Evolutionary conservation across 2,113 vertebrate genomes (phyloP).

Genomic region (Hippocampus barbouri): DNA sequence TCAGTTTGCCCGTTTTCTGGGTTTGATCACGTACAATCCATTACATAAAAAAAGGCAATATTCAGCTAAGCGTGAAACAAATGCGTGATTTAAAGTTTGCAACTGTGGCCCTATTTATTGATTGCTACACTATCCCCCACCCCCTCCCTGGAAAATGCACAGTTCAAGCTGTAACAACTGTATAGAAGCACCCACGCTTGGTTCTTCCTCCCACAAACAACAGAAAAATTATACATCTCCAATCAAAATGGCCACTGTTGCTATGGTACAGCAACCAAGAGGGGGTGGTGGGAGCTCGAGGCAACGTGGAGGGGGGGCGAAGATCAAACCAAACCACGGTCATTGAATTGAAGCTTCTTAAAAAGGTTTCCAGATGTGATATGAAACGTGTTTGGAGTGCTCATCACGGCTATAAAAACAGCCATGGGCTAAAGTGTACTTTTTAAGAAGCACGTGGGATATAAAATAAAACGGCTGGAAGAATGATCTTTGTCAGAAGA

Average conservation of each 20-base stretch:
- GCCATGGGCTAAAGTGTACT: background rate
- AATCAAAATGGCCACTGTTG: constrained; percentile 22
- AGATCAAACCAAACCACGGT: constrained; percentile 25
- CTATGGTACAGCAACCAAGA: constrained; percentile 20
- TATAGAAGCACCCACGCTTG: background rate
- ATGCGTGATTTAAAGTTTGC: background rate
- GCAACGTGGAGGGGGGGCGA: background rate
- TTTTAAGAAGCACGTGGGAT: background rate
- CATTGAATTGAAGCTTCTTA: constrained; percentile 8
- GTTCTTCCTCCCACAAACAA: constrained; percentile 12
- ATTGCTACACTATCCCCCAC: no score
- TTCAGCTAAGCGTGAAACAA: background rate
- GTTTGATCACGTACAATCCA: background rate
- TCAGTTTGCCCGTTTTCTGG: no score
- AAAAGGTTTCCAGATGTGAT: constrained; percentile 28
- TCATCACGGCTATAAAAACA: background rate
- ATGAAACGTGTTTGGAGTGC: background rate
- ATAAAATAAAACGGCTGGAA: background rate
- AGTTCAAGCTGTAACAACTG: background rate
- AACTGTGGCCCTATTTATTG: background rate
- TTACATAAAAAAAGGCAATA: background rate
- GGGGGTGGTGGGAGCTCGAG: background rate
- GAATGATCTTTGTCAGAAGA: no score
- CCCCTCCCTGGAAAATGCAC: background rate
- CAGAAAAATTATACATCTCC: constrained; percentile 25